Evolutionary conservation across 2,888 invertebrate species (phyloP).

Genomic region (Nipponacmea schrenckii): DNA sequence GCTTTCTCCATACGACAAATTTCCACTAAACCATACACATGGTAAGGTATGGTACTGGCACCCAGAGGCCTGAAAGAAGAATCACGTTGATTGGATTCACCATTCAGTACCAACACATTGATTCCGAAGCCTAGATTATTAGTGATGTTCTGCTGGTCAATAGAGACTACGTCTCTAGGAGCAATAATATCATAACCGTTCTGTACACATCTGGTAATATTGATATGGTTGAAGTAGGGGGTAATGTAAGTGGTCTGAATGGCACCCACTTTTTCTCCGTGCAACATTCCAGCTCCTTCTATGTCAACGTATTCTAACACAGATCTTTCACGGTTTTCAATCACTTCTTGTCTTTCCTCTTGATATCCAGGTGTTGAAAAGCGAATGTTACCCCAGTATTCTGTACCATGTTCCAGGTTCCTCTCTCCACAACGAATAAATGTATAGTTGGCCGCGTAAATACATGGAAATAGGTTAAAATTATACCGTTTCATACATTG

Average conservation of each 20-base stretch:
- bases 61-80: slow-evolving; percentile 88
- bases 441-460: slow-evolving; percentile 87
- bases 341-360: slow-evolving; percentile 72
- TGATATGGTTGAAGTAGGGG: slow-evolving; percentile 83
- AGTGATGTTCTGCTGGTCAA: slow-evolving; percentile 67
- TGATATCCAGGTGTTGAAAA: slow-evolving; percentile 92
- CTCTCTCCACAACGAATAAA: slow-evolving; percentile 87
- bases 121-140: slow-evolving; percentile 90
- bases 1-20: slow-evolving; percentile 96
- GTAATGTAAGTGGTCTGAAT: slow-evolving; percentile 89
- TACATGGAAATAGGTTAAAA: slow-evolving; percentile 77
- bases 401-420: slow-evolving; percentile 50
- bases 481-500: slow-evolving; percentile 81
- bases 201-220: slow-evolving; percentile 84
- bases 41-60: slow-evolving; percentile 80
- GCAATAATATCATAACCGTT: slow-evolving; percentile 93
- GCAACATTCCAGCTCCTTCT: slow-evolving; percentile 92
- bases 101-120: slow-evolving; percentile 88
- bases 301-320: slow-evolving; percentile 80
- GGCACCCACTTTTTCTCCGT: slow-evolving; percentile 91
- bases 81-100: slow-evolving; percentile 80
- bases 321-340: slow-evolving; percentile 75
- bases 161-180: slow-evolving; percentile 79
- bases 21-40: slow-evolving; percentile 92
- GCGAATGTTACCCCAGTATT: slow-evolving; percentile 92